A percentile compares a stretch with the other conserved stretches of the same genome.
phyloP scores from a whole-genome alignment of 2,113 vertebrate genomes.

The Neotragus pygmaeus region DNA sequence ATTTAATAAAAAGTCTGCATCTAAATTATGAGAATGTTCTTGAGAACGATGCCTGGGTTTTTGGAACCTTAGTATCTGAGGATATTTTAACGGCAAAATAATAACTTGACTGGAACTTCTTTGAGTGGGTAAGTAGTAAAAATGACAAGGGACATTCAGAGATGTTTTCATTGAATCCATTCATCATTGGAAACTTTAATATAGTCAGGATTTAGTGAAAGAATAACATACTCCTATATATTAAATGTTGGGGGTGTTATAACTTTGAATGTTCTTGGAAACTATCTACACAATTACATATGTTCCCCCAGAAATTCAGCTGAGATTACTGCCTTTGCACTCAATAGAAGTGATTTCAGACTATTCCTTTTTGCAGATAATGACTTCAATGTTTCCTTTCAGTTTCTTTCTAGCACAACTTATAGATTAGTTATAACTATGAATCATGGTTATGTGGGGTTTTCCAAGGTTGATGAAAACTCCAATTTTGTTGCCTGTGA shows the following conservation, averaged over 20 bases:
- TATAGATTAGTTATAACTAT: neutral
- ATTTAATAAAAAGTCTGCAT: slow-evolving; percentile 59
- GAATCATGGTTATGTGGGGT: neutral
- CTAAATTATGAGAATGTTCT: slow-evolving; percentile 59
- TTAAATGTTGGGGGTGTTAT: neutral
- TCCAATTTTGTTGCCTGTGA: neutral
- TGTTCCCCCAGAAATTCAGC: slow-evolving; percentile 39
- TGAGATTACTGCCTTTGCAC: neutral
- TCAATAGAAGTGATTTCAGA: neutral
- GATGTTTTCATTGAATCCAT: slow-evolving; percentile 47
- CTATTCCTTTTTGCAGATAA: neutral
- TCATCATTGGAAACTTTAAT: slow-evolving; percentile 34
- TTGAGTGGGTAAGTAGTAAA: slow-evolving; percentile 49
- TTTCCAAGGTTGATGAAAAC: neutral
- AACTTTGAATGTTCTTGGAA: slow-evolving; percentile 50
- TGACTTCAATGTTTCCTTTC: neutral
- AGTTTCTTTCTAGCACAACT: neutral
- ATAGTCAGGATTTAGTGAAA: slow-evolving; percentile 43
- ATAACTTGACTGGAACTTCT: slow-evolving; percentile 43
- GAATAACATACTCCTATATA: slow-evolving; percentile 44
- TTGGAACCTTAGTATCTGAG: slow-evolving; percentile 20
- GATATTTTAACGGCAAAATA: slow-evolving; percentile 61
- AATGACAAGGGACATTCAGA: slow-evolving; percentile 57
- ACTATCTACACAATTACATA: neutral
- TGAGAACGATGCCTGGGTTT: slow-evolving; percentile 32